phyloP scores from a whole-genome alignment of 2,113 vertebrate genomes.

The Orcinus orca region DNA sequence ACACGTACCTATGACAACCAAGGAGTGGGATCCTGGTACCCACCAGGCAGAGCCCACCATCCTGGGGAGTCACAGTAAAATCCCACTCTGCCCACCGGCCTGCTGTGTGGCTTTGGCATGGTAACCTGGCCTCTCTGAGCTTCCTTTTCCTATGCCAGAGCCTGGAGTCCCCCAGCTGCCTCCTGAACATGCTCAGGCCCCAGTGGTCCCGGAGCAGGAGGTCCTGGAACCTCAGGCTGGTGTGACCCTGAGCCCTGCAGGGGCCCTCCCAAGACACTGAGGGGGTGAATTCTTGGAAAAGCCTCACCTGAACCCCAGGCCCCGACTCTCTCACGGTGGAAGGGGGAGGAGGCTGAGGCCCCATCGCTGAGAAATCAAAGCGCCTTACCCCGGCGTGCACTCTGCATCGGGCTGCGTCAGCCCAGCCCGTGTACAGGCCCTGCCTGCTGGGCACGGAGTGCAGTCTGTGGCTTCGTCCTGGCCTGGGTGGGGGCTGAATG shows the following conservation, averaged over 20 bases:
- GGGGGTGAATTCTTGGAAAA: background rate
- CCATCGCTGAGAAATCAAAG: background rate
- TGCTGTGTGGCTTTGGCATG: accelerated
- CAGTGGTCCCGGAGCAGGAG: background rate
- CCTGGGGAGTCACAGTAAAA: background rate
- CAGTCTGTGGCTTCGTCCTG: constrained; percentile 87
- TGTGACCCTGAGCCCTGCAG: background rate
- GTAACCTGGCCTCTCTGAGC: no score
- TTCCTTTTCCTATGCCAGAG: background rate
- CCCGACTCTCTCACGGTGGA: background rate
- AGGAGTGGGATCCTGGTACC: background rate
- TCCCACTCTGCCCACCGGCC: no score
- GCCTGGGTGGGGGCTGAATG: constrained; percentile 86
- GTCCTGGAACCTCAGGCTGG: background rate
- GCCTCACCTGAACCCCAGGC: accelerated
- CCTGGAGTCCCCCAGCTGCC: background rate
- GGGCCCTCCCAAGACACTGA: background rate
- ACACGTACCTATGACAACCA: constrained; percentile 82
- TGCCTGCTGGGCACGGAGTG: constrained; percentile 86
- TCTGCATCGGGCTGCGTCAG: constrained; percentile 85
- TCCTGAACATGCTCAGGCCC: background rate
- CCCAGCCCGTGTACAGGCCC: constrained; percentile 87
- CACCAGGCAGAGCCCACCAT: background rate
- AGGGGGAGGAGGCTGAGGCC: background rate
- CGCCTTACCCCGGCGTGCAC: constrained; percentile 86